phyloP scores from a whole-genome alignment of 2,888 invertebrate genomes.

The Eueremaeus valkanovi region DNA sequence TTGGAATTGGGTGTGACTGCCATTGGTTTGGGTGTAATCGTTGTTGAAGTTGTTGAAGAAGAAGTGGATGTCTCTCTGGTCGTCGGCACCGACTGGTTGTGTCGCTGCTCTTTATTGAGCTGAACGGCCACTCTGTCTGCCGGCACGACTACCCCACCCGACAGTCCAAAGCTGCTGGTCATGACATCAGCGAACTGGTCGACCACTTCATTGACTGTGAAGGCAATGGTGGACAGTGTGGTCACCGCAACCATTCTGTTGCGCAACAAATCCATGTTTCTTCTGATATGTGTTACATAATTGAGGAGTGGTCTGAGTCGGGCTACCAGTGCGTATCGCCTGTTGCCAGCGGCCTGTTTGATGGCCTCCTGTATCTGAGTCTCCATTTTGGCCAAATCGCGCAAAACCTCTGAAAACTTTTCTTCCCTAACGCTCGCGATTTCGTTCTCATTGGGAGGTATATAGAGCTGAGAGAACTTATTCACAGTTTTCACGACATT shows the following conservation, averaged over 20 bases:
- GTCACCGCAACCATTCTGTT: constrained; percentile 34
- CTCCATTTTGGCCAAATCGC: constrained; percentile 37
- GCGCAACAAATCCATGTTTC: constrained; percentile 31
- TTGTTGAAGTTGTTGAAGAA: not conserved
- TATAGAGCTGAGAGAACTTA: not conserved
- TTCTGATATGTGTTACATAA: constrained; percentile 28
- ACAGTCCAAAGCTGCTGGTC: constrained; percentile 11
- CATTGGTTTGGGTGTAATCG: not conserved
- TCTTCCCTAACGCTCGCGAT: constrained; percentile 26
- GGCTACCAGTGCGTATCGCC: constrained; percentile 33
- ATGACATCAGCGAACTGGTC: constrained; percentile 37
- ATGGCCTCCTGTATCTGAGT: constrained; percentile 36
- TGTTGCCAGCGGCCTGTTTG: constrained; percentile 21
- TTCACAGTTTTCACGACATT: constrained; percentile 6
- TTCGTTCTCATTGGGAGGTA: constrained; percentile 6
- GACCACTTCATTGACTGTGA: constrained; percentile 37
- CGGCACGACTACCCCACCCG: not conserved
- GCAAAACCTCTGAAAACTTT: constrained; percentile 34
- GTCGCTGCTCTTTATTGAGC: not conserved
- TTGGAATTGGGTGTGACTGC: not conserved
- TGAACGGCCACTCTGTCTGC: not conserved
- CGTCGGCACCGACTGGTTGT: too few species aligned
- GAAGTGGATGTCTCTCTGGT: not conserved
- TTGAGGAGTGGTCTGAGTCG: constrained; percentile 30
- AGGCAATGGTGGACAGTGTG: constrained; percentile 22